Conservation (phyloP, 2,888 invertebrate genomes). For the Panopea generosa region DNA sequence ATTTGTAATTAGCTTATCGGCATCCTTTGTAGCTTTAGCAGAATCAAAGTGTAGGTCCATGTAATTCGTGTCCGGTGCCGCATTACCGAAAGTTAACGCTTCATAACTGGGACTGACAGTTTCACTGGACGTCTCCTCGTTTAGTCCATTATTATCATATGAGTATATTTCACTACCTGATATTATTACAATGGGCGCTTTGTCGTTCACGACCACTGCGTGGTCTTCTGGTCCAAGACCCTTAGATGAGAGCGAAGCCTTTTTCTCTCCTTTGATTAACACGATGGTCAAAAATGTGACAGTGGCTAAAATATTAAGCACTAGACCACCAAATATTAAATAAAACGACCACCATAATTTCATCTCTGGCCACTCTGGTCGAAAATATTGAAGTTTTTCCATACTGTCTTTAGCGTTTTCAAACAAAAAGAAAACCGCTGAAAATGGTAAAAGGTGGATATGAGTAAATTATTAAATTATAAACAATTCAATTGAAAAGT, state of each 20-base stretch:
- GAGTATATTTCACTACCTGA: not conserved
- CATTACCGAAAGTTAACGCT: no score
- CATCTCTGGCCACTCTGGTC: constrained; percentile 34
- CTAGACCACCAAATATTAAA: constrained; percentile 36
- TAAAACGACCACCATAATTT: constrained; percentile 40
- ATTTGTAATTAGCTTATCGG: no score
- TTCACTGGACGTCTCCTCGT: no score
- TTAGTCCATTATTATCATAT: not conserved
- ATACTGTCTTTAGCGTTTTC: constrained; percentile 17
- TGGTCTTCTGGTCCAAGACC: constrained; percentile 24
- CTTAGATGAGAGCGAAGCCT: constrained; percentile 35
- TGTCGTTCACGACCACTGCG: not conserved
- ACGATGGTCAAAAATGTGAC: constrained; percentile 29
- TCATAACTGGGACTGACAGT: no score
- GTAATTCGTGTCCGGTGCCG: no score
- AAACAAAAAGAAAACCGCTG: constrained; percentile 46
- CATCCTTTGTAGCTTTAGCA: no score
- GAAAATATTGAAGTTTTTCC: constrained; percentile 19
- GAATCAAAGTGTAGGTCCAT: no score
- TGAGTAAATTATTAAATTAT: not conserved
- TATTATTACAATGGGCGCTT: not conserved
- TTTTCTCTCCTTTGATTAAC: constrained; percentile 35
- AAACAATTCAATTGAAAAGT: no score
- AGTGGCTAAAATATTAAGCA: constrained; percentile 41
- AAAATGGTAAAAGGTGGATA: constrained; percentile 22